phyloP scores from a whole-genome alignment of 2,888 invertebrate species.

The Esperia sulphurella region DNA sequence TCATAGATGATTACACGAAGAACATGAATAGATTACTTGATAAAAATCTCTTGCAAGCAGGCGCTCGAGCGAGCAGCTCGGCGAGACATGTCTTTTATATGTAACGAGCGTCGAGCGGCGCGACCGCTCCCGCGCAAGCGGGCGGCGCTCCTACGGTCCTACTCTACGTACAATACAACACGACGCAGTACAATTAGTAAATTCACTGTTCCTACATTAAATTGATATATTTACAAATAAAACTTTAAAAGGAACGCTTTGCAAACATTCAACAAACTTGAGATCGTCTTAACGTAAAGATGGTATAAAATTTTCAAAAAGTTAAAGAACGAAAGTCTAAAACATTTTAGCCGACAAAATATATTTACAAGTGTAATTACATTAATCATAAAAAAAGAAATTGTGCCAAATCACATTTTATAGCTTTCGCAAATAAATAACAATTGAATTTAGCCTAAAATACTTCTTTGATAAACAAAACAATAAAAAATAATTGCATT shows the following conservation, averaged over 20 bases:
- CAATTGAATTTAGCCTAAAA: constrained; percentile 78
- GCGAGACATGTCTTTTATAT: constrained; percentile 50
- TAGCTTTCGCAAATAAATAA: constrained; percentile 76
- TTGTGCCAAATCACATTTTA: constrained; percentile 70
- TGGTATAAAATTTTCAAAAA: constrained; percentile 71
- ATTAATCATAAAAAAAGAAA: constrained; percentile 48
- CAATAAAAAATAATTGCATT: constrained; percentile 79
- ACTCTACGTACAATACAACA: constrained; percentile 45
- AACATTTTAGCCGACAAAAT: constrained; percentile 52
- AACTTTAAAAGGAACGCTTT: constrained; percentile 79
- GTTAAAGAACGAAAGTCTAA: constrained; percentile 68
- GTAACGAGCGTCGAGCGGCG: constrained; percentile 10
- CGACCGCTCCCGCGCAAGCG: constrained; percentile 27
- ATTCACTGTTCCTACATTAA: constrained; percentile 72
- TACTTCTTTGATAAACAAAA: constrained; percentile 77
- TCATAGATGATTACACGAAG: constrained; percentile 73
- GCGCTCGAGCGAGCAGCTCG: constrained; percentile 33
- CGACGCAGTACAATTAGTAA: constrained; percentile 67
- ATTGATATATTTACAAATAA: constrained; percentile 76
- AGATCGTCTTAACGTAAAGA: constrained; percentile 79
- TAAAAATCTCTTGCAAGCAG: constrained; percentile 56
- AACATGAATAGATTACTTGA: constrained; percentile 66
- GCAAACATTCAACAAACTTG: constrained; percentile 79
- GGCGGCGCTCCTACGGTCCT: constrained; percentile 39
- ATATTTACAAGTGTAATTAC: constrained; percentile 58